Evolutionary conservation across 53 echinoderm and acorn worm genomes (phyloP), one percentile per base, ranked within the genome.

Genomic region (Glandiceps talaboti): DNA sequence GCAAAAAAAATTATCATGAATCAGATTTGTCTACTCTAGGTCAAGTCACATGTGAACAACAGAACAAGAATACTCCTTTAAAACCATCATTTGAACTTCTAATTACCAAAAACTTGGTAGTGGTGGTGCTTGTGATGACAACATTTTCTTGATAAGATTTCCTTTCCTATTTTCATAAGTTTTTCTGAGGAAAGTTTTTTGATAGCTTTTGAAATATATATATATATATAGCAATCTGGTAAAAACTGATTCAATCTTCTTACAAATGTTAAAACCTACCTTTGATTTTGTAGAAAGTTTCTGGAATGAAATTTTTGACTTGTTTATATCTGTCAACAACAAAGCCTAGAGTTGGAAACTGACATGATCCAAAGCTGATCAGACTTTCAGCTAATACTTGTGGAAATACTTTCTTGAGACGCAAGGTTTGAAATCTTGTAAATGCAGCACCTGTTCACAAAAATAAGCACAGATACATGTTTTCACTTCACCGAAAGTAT

Each of bases 291-390:
- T 96, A 90, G 82, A 96, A 96, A 1, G 80, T 32, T 33, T 96
- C 96, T 1, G 96, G 86, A 79, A 93, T 85, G 81, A 96, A 96
- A 1, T 92, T 92, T 29, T 96, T 92, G 31, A 93, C 90, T 79
- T 92, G 96, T 33, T 96, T 96, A 79, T 93, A 96, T n/a, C 96
- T 33, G 80, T 96, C 96, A 73, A 96, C 96, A 1, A 96, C 96
- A 84, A 96, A 96, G 0, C 96, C 96, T 26, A 96, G 82, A 0
- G 96, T 96, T 25, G 96, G 96, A 80, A 96, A 96, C 86, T 96
- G 96, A 78, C 96, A 96, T 73, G 90, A 90, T 28, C 96, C 96
- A 81, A 96, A 96, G 79, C 96, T 94, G 72, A 96, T 96, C 30
- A 92, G 82, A 81, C 92, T 90, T 20, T 90, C 83, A 26, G 88